phyloP scores from a whole-genome alignment of 2,113 vertebrate species.

The Arenaria interpres region DNA sequence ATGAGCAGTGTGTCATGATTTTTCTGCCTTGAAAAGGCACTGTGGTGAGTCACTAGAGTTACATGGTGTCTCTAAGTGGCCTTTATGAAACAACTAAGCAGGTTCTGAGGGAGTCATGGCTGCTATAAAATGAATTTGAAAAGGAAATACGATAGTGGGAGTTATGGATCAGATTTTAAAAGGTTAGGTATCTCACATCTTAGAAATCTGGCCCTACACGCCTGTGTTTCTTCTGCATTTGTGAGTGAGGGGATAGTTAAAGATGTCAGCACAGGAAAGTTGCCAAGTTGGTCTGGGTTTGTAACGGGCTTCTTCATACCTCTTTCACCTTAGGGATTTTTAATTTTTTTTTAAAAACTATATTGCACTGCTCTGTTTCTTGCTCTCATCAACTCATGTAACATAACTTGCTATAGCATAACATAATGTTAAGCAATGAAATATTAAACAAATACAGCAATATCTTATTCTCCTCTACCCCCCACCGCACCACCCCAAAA shows the following conservation, averaged over 20 bases:
- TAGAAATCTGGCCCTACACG: background rate
- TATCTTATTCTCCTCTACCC: background rate
- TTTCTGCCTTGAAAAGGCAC: slow-evolving; percentile 36
- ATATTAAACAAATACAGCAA: background rate
- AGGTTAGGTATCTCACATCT: background rate
- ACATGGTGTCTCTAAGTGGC: background rate
- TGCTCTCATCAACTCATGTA: background rate
- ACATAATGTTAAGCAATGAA: background rate
- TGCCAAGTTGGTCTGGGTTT: slow-evolving; percentile 8
- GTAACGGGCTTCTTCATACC: background rate
- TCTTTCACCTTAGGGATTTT: background rate
- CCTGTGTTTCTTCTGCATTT: background rate
- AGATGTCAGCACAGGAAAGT: slow-evolving; percentile 3
- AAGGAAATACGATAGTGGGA: slow-evolving; percentile 5
- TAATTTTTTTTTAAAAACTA: background rate
- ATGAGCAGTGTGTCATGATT: background rate
- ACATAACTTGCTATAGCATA: background rate
- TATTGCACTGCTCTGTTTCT: background rate
- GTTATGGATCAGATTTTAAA: slow-evolving; percentile 6
- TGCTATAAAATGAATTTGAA: slow-evolving; percentile 11
- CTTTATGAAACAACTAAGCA: background rate
- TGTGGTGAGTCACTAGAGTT: slow-evolving; percentile 5
- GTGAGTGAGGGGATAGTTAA: background rate
- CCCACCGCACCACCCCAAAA: no score
- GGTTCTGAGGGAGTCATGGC: background rate